Conservation (phyloP, 2,797 vertebrate species). For the Pelochelys cantorii region DNA sequence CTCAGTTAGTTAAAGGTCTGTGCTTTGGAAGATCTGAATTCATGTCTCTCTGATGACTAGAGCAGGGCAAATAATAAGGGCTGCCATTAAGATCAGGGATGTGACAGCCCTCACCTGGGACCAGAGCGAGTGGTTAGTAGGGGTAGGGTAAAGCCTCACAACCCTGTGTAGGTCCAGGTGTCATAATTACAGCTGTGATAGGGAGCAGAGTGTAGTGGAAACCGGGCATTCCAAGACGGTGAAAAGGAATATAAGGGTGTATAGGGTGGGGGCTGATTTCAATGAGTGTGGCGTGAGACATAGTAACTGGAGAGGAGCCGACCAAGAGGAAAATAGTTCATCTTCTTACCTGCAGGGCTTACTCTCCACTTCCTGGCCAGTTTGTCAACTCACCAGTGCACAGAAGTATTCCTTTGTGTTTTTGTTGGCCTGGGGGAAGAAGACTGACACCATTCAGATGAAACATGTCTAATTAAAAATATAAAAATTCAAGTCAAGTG, state of each 20-base stretch:
- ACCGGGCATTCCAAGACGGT: no score
- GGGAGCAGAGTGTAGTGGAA: no score
- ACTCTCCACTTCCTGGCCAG: neutral
- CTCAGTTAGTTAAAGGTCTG: neutral
- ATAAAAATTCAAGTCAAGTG: neutral
- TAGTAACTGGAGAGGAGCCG: fast-evolving
- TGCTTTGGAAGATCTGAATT: neutral
- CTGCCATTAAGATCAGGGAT: no score
- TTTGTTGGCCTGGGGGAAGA: neutral
- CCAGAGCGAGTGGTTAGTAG: no score
- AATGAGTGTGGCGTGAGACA: neutral
- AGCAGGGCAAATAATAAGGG: neutral
- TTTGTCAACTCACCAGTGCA: neutral
- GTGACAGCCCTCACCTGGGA: no score
- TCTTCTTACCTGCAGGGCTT: neutral
- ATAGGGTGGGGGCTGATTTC: no score
- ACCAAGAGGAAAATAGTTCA: neutral
- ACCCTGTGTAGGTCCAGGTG: no score
- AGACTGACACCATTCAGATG: neutral
- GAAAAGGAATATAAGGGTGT: no score
- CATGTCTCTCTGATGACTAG: neutral
- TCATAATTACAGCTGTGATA: no score
- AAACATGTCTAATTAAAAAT: neutral
- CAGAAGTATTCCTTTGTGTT: neutral
- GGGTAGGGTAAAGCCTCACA: no score